phyloP scores from a whole-genome alignment of 2,113 vertebrate genomes.

The Dipodomys merriami region DNA sequence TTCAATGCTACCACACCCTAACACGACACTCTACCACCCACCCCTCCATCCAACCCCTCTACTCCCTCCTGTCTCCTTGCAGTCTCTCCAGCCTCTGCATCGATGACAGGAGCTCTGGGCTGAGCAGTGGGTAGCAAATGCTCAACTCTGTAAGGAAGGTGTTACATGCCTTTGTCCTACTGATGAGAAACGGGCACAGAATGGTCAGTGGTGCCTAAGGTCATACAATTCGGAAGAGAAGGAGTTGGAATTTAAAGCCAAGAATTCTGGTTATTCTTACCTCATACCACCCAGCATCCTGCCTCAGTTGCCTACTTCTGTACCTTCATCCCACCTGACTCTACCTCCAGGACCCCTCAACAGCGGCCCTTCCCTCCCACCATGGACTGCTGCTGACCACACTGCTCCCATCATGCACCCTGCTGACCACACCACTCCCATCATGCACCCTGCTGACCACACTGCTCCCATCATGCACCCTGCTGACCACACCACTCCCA shows the following conservation, averaged over 20 bases:
- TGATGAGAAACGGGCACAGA: not conserved
- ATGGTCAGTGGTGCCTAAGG: not conserved
- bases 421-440: too few relatives aligned
- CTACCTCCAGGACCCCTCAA: accelerated
- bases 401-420: too few relatives aligned
- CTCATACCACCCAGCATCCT: too few relatives aligned
- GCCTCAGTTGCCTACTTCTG: accelerated
- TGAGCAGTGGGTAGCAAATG: accelerated
- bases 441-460: too few relatives aligned
- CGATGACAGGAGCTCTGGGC: not conserved
- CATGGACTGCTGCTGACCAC: not conserved
- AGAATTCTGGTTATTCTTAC: not conserved
- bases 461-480: too few relatives aligned
- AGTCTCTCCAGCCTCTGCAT: too few relatives aligned
- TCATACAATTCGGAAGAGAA: not conserved
- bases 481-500: too few relatives aligned
- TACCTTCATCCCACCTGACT: accelerated
- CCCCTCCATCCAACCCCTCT: not conserved
- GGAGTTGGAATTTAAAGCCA: too few relatives aligned
- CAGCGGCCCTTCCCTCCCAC: too few relatives aligned
- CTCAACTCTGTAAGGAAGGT: too few relatives aligned
- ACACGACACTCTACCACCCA: accelerated
- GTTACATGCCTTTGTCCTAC: not conserved
- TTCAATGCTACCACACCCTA: too few relatives aligned
- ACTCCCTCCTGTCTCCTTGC: not conserved